Evolutionary conservation across 2,888 invertebrate genomes (phyloP).

Genomic region (Steinernema scapterisci): DNA sequence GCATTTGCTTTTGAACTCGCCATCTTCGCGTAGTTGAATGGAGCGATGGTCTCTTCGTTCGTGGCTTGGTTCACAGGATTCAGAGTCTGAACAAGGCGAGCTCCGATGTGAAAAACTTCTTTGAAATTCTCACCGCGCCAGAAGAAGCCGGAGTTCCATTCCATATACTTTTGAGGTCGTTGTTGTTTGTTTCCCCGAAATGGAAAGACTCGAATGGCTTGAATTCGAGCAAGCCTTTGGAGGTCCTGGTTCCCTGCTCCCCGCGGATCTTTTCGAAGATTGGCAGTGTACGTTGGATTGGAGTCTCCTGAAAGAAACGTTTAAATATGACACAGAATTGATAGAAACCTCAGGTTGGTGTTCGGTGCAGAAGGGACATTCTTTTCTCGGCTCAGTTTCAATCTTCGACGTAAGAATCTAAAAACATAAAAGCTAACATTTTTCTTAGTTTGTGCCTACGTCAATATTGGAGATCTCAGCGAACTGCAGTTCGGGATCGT

Average conservation of each 20-base stretch:
- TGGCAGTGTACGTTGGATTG: background rate
- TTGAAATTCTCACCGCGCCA: too few species aligned
- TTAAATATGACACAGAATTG: slow-evolving; percentile 35
- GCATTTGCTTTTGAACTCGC: background rate
- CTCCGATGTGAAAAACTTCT: too few species aligned
- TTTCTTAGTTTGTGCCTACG: too few species aligned
- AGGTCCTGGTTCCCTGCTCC: background rate
- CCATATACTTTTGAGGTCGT: background rate
- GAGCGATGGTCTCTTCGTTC: too few species aligned
- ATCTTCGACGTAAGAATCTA: background rate
- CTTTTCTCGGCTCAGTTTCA: background rate
- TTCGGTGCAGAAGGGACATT: background rate
- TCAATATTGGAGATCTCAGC: too few species aligned
- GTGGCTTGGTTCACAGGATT: too few species aligned
- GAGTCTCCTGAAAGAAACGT: slow-evolving; percentile 40
- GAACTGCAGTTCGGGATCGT: background rate
- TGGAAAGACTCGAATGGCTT: background rate
- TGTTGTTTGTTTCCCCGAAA: too few species aligned
- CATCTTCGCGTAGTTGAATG: background rate
- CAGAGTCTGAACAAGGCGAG: too few species aligned
- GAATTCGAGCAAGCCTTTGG: slow-evolving; percentile 39
- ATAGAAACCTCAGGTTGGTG: slow-evolving; percentile 36
- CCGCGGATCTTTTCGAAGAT: background rate
- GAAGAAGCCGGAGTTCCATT: slow-evolving; percentile 1
- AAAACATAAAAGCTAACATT: too few species aligned